Base-by-base conservation (phyloP, 2,797 vertebrate species). In the Alectoris magna region DNA sequence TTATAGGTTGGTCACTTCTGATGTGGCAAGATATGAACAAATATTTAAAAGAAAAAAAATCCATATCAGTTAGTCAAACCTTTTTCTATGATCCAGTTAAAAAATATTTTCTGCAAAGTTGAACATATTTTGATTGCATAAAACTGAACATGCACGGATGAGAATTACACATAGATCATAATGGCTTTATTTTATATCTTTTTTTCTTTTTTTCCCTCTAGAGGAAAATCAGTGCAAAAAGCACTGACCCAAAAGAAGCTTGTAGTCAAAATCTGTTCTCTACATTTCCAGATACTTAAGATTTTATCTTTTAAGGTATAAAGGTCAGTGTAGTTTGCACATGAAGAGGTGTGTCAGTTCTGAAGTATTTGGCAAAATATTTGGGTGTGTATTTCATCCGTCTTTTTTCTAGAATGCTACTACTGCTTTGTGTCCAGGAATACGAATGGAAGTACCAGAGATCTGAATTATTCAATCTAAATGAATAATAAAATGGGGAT, bases 201-300 rank as follows among this genome's bases (percentile, higher is more conserved):
- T 38, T 17, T 9, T 24, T 14, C 2, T 27, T 24, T n/a, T 31
- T 29, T 8, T 0, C 9, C 9, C 67, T 31, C 24, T 2, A 3
- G 12, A 24, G 38, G 43, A 79, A 78, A 80, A 41, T 62, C 31
- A 9, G 23, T 83, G 66, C 38, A 53, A 64, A 71, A 63, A 58
- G 11, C 19, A 59, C 10, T 71, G 58, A 44, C 31, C 39, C 34
- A n/a, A 39, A 70, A 46, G 44, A 56, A 76, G 6, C 64, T 66
- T 43, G 34, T 72, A 84, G 83, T 81, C 49, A 51, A n/a, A 80
- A 39, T 62, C 48, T 19, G 8, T 48, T 34, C 29, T 91, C 43
- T 79, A 1, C 59, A 11, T 73, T 29, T 38, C 46, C 48, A 39
- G 18, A 39, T 39, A 46, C 7, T 89, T 21, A 41, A 31, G 11